phyloP scores from a whole-genome alignment of 1,140 invertebrate species.

The Eriosoma lanigerum region DNA sequence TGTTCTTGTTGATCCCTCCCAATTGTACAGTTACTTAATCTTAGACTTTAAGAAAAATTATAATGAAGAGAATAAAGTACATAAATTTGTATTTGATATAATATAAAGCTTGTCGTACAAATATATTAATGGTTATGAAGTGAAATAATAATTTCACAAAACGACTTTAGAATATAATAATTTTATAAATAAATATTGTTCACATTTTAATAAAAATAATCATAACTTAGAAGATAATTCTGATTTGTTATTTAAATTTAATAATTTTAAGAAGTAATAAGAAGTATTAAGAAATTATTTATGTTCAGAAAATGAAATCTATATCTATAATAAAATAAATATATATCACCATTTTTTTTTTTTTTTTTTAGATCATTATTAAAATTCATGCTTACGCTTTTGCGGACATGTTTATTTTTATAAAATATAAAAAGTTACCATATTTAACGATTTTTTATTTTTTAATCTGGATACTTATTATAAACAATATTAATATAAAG shows the following conservation, averaged over 20 bases:
- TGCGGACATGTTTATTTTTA: slow-evolving; percentile 32
- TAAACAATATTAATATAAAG: not conserved
- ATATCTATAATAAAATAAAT: not conserved
- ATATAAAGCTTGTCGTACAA: not conserved
- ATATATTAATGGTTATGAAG: not conserved
- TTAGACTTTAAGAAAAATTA: slow-evolving; percentile 37
- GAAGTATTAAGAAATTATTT: not conserved
- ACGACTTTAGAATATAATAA: not conserved
- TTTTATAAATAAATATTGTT: not conserved
- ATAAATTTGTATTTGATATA: too few relatives aligned
- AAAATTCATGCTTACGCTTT: not conserved
- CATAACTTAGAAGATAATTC: not conserved
- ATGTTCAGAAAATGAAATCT: not conserved
- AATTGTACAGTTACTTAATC: slow-evolving; percentile 16
- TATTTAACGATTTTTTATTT: slow-evolving; percentile 15
- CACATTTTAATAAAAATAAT: slow-evolving; percentile 6
- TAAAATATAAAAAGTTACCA: slow-evolving; percentile 24
- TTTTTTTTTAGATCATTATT: slow-evolving; percentile 8
- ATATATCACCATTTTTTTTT: not conserved
- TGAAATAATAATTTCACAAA: not conserved
- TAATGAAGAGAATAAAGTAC: too few relatives aligned
- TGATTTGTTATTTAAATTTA: slow-evolving; percentile 25
- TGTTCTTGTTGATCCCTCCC: slow-evolving; percentile 27
- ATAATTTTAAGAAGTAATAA: too few relatives aligned
- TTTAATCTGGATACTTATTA: slow-evolving; percentile 10